These are phyloP conservation scores for Synergus umbraculus DNA, from an alignment of 2,888 invertebrate genomes.

Conservation along the genomic window DNA sequence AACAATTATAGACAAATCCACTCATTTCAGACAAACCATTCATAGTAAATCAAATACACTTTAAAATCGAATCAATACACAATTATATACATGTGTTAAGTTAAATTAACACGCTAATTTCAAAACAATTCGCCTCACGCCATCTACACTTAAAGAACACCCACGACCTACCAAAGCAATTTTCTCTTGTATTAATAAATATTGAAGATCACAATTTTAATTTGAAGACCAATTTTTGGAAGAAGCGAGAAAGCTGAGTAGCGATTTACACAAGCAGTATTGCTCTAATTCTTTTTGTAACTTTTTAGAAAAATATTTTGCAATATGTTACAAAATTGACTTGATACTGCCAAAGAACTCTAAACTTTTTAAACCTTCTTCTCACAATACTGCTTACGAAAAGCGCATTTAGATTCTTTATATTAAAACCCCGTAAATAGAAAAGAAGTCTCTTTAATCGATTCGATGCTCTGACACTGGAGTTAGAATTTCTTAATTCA, in stretches of 20 bases:
- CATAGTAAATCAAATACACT: neutral
- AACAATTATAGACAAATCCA: neutral
- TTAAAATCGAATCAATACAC: neutral
- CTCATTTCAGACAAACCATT: slow-evolving; percentile 1
- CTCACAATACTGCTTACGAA: neutral
- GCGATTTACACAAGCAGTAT: neutral
- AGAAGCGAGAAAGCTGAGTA: neutral
- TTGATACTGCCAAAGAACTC: neutral
- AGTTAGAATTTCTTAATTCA: neutral
- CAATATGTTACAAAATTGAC: slow-evolving; percentile 5
- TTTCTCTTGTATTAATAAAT: neutral
- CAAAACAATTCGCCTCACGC: neutral
- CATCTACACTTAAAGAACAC: neutral
- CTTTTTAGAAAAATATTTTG: slow-evolving; percentile 9
- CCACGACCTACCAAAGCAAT: neutral
- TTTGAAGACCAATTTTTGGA: neutral
- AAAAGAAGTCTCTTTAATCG: neutral
- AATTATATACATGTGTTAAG: slow-evolving; percentile 11
- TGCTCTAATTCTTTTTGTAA: neutral
- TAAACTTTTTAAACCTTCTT: slow-evolving; percentile 9
- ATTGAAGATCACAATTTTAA: neutral
- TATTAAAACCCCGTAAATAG: neutral
- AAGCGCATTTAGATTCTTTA: neutral
- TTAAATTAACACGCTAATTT: neutral
- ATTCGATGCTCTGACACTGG: slow-evolving; percentile 28